phyloP scores from a whole-genome alignment of 2,797 vertebrate genomes.

The Mus minutoides region DNA sequence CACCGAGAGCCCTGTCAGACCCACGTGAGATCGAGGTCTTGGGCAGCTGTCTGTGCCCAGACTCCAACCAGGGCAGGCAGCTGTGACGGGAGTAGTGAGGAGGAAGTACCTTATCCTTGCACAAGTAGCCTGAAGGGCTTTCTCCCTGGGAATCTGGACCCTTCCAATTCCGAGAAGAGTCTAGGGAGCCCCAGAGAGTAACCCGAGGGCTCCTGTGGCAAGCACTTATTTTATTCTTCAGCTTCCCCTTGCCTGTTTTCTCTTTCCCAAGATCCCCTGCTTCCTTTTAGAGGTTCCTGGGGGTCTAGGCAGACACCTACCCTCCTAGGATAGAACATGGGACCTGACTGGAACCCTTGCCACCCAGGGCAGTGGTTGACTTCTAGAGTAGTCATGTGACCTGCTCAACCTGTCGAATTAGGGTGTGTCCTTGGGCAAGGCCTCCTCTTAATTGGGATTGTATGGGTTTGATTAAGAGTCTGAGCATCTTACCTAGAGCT shows the following conservation, averaged over 20 bases:
- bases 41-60: neutral
- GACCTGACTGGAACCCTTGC: neutral
- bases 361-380: accelerated
- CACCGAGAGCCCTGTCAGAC: neutral
- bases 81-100: neutral
- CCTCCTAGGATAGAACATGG: neutral
- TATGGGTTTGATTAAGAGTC: neutral
- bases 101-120: neutral
- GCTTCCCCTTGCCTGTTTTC: neutral
- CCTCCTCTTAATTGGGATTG: neutral
- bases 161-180: neutral
- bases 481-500: neutral
- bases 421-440: neutral
- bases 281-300: neutral
- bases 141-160: neutral
- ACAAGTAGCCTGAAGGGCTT: neutral
- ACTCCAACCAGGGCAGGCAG: neutral
- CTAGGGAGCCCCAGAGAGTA: too few relatives aligned
- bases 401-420: neutral
- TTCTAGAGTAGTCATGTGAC: neutral
- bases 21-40: neutral
- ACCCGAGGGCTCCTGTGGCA: neutral
- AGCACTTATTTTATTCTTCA: neutral
- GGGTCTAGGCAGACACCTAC: neutral
- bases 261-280: neutral